Evolutionary conservation across 2,888 invertebrate genomes (phyloP).

Genomic region (Drosophila setosimentum): DNA sequence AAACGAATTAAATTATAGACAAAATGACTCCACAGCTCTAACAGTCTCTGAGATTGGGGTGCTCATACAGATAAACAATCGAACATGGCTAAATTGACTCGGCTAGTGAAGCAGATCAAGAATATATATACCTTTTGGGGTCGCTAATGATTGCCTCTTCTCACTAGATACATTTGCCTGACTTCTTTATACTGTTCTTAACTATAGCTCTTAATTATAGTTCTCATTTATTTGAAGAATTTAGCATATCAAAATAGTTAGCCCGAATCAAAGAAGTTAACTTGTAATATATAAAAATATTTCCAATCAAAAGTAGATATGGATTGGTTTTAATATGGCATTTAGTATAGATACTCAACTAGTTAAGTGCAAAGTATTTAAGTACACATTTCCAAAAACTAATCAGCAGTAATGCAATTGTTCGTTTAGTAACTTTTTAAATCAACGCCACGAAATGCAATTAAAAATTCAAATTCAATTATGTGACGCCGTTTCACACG

Average conservation of each 20-base stretch:
- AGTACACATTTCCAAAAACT: not conserved
- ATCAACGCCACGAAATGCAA: conserved; percentile 28
- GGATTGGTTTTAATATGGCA: not conserved
- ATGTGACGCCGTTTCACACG: conserved; percentile 26
- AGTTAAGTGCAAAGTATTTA: not conserved
- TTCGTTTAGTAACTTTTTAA: conserved; percentile 4
- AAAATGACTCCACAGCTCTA: not conserved
- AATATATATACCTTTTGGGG: not conserved
- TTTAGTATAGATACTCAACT: not conserved
- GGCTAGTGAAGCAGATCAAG: not conserved
- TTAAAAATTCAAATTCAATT: conserved; percentile 60
- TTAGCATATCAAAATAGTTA: too few species aligned
- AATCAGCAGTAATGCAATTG: not conserved
- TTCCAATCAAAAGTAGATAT: not conserved
- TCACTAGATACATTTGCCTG: not conserved
- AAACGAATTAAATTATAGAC: not conserved
- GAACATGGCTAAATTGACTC: not conserved
- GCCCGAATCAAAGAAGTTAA: not conserved
- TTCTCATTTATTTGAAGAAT: too few species aligned
- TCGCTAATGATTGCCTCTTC: not conserved
- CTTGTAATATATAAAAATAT: too few species aligned
- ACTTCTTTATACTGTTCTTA: not conserved
- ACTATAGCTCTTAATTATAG: too few species aligned
- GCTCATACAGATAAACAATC: not conserved
- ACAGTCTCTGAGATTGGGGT: not conserved